These are phyloP conservation scores for Xenopus laevis DNA, from an alignment of 2,113 vertebrate species.

Conservation along the genomic window DNA sequence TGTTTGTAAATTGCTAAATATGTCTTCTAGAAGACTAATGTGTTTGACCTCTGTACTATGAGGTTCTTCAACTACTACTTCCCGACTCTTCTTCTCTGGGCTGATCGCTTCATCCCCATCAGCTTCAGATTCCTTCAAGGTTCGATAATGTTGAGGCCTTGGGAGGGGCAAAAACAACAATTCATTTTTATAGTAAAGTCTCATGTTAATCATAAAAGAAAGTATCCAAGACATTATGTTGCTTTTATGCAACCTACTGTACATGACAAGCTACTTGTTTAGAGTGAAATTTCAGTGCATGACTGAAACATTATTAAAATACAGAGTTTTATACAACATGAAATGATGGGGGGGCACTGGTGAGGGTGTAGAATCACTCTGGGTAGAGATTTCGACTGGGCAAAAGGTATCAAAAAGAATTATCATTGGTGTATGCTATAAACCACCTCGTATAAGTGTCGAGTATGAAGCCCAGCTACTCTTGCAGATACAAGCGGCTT, in stretches of 20 bases:
- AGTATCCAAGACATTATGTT: neutral
- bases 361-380: too few relatives aligned
- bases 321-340: neutral
- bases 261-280: neutral
- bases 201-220: too few relatives aligned
- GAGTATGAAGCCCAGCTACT: too few relatives aligned
- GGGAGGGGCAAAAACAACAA: neutral
- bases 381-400: too few relatives aligned
- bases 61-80: slow-evolving; percentile 57
- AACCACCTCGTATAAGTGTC: too few relatives aligned
- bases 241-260: neutral
- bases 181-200: too few relatives aligned
- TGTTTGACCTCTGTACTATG: slow-evolving; percentile 67
- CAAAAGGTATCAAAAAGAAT: too few relatives aligned
- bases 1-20: slow-evolving; percentile 74
- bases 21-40: slow-evolving; percentile 78
- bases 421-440: too few relatives aligned
- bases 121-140: slow-evolving; percentile 82
- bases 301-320: neutral
- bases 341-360: too few relatives aligned
- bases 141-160: slow-evolving; percentile 87
- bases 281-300: neutral
- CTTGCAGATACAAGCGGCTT: too few relatives aligned
- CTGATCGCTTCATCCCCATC: slow-evolving; percentile 66
- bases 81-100: slow-evolving; percentile 40